Conservation (phyloP, 1,140 invertebrate species). For the Diachasmimorpha longicaudata region DNA sequence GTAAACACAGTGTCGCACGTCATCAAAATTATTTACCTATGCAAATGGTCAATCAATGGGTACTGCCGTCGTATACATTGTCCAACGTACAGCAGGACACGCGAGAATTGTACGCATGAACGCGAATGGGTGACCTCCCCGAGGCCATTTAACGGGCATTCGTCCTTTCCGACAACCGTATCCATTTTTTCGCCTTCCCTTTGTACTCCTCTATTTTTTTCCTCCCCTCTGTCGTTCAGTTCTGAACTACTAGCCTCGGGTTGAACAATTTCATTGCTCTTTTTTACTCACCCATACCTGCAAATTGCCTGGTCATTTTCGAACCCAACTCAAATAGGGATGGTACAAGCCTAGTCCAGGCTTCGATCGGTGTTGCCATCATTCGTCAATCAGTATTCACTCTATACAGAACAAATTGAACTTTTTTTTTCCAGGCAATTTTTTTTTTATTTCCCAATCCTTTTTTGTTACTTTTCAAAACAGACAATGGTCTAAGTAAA, state of each 20-base stretch:
- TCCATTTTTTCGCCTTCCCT: not conserved
- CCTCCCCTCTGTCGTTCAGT: constrained; percentile 15
- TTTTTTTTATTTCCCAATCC: not conserved
- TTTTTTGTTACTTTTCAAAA: not conserved
- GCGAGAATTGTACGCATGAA: constrained; percentile 2
- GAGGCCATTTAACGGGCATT: constrained; percentile 22
- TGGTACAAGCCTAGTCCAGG: constrained; percentile 3
- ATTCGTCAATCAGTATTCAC: constrained; percentile 25
- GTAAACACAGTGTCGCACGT: constrained; percentile 43
- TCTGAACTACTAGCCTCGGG: constrained; percentile 25
- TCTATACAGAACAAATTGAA: not conserved
- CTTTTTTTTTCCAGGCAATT: not conserved
- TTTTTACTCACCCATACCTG: constrained; percentile 16
- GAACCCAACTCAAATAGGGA: constrained; percentile 14
- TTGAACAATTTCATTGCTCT: constrained; percentile 15
- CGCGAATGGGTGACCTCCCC: constrained; percentile 23
- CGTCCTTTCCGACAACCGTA: not conserved
- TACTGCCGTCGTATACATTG: constrained; percentile 8
- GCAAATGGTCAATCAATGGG: constrained; percentile 55
- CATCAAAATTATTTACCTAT: constrained; percentile 57
- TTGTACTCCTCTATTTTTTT: not conserved
- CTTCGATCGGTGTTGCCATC: constrained; percentile 18
- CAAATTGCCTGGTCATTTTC: constrained; percentile 27
- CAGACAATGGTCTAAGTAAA: not conserved
- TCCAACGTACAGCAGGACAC: constrained; percentile 9